Evolutionary conservation across 2,113 vertebrate genomes (phyloP), one percentile per base, ranked within the genome.

Genomic region (Conger conger): DNA sequence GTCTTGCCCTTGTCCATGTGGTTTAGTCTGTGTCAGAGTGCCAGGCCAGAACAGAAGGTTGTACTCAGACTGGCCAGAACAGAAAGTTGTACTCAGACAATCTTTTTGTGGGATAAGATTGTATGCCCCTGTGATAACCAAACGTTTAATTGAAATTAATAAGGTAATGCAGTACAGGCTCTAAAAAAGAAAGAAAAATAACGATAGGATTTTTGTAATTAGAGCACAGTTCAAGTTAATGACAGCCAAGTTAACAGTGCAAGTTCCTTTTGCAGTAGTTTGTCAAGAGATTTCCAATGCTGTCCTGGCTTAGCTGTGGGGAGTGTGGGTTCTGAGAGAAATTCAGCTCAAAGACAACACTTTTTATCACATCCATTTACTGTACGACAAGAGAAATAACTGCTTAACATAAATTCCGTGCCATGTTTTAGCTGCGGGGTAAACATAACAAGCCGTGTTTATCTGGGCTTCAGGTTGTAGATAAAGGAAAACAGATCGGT

Each of bases 401-500:
- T 33, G 68, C 68, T 30, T 73, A n/a, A 23, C 68, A 73, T 73
- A 73, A 73, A 73, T 73, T 73, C 27, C 30, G 68, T 33, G 27
- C 2, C 27, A 27, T 73, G 68, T 73, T 73, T 73, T 33, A 73
- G 68, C 68, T 73, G 68, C 33, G 68, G 68, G 68, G 68, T 73
- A 33, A 73, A 33, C 68, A 73, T 33, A 73, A 33, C 68, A 73
- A 30, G 36, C 53, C 8, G 15, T 60, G 17, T 79, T 79, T 79
- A 84, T 53, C 76, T 16, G 27, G 30, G 23, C 20, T 84, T 79
- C 50, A 60, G 54, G 76, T 79, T 76, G 54, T 40, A 79, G 86
- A 82, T 38, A 89, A 84, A 76, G 86, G 89, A 84, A 81, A 76
- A 50, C 73, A 83, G 85, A 88, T 76, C 79, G 68, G 84, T 73